Evolutionary conservation across 2,113 vertebrate species (phyloP).

Genomic region (Chrysochloris asiatica): DNA sequence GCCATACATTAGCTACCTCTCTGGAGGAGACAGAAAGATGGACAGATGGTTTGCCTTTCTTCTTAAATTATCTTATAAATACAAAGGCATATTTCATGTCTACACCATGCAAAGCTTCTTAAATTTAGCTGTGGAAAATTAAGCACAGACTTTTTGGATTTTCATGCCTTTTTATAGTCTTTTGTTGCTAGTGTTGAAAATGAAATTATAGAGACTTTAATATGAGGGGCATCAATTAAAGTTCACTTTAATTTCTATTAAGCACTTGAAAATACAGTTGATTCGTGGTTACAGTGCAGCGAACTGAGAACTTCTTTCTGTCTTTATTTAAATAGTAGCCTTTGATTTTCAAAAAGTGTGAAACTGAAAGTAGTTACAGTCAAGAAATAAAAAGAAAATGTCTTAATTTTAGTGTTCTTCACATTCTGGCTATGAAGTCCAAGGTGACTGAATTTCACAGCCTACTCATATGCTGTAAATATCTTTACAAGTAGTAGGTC

Average conservation of each 20-base stretch:
- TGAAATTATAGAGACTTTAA: slow-evolving; percentile 31
- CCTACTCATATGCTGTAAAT: slow-evolving; percentile 42
- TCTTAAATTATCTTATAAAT: slow-evolving; percentile 61
- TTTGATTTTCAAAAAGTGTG: slow-evolving; percentile 51
- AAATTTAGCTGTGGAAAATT: slow-evolving; percentile 68
- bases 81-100: slow-evolving; percentile 57
- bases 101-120: slow-evolving; percentile 57
- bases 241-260: not conserved
- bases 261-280: not conserved
- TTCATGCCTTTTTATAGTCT: slow-evolving; percentile 35
- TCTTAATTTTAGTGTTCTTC: slow-evolving; percentile 51
- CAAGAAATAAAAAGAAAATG: slow-evolving; percentile 37
- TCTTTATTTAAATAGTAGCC: slow-evolving; percentile 23
- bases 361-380: slow-evolving; percentile 46
- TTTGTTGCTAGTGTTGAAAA: slow-evolving; percentile 35
- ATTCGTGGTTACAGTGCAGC: not conserved
- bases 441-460: slow-evolving; percentile 45
- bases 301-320: slow-evolving; percentile 9
- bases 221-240: slow-evolving; percentile 19
- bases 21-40: slow-evolving; percentile 7
- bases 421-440: not conserved
- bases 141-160: slow-evolving; percentile 52
- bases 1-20: not conserved
- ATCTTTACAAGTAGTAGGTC: slow-evolving; percentile 37
- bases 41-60: slow-evolving; percentile 70